Evolutionary conservation across 2,113 vertebrate species (phyloP).

Genomic region (Semnopithecus entellus): DNA sequence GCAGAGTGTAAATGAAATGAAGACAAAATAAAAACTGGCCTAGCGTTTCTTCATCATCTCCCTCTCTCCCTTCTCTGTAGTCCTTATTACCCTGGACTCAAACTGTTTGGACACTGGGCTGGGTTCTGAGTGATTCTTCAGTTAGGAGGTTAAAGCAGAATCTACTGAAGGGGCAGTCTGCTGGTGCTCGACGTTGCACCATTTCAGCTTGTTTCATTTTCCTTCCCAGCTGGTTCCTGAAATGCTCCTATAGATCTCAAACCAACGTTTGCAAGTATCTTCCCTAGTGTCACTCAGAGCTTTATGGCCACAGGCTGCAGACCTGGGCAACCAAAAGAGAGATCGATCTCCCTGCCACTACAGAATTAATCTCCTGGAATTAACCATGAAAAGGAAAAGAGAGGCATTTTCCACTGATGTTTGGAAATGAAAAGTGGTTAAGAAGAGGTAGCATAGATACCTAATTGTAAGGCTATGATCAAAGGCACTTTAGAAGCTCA

Average conservation of each 20-base stretch:
- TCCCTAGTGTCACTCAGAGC: not conserved
- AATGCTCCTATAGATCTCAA: conserved; percentile 1
- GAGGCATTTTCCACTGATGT: not conserved
- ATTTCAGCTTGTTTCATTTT: conserved; percentile 31
- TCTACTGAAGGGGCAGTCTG: not conserved
- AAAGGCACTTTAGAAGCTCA: not conserved
- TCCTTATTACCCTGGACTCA: not conserved
- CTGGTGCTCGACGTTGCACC: rapidly evolving
- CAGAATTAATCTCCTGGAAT: not conserved
- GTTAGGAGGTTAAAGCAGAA: not conserved
- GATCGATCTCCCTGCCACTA: not conserved
- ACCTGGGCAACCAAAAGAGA: not conserved
- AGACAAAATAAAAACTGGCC: not conserved
- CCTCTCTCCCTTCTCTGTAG: not conserved
- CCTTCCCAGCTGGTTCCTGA: not conserved
- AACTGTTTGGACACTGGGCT: not conserved
- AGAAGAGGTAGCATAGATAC: not conserved
- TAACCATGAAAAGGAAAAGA: not conserved
- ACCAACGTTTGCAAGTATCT: not conserved
- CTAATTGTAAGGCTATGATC: not conserved
- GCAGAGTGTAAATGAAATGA: not conserved
- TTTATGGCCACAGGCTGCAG: not conserved
- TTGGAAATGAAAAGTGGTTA: not conserved
- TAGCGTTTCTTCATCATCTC: not conserved
- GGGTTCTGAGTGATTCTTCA: not conserved